Conservation (phyloP, 2,888 invertebrate species). For the Metalampra italica region DNA sequence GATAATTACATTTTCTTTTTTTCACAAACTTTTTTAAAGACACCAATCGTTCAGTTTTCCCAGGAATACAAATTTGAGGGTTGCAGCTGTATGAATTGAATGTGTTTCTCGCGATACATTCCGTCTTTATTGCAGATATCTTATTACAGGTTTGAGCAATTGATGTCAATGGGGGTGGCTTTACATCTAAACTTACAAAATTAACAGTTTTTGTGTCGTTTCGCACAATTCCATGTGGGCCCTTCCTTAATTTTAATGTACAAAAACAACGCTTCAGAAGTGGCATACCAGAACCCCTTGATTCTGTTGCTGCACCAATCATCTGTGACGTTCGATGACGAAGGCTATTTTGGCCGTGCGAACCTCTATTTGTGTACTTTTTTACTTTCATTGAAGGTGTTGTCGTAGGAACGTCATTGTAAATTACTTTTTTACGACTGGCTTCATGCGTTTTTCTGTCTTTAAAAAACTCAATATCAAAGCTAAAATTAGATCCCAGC, state of each 20-base stretch:
- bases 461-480: constrained; percentile 14
- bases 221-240: too few species aligned
- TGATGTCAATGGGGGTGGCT: neutral
- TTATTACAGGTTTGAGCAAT: too few species aligned
- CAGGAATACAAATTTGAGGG: constrained; percentile 29
- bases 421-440: too few species aligned
- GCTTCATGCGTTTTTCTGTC: neutral
- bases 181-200: neutral
- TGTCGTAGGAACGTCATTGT: too few species aligned
- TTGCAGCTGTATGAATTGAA: constrained; percentile 27
- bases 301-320: neutral
- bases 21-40: constrained; percentile 19
- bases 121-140: neutral
- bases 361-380: neutral
- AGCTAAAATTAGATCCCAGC: constrained; percentile 15
- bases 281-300: constrained; percentile 17
- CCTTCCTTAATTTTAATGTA: constrained; percentile 19
- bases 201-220: neutral
- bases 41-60: constrained; percentile 26
- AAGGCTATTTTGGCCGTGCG: neutral
- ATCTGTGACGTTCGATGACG: neutral
- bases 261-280: constrained; percentile 29
- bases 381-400: neutral
- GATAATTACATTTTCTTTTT: constrained; percentile 18
- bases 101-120: neutral